Conservation (phyloP, 2,113 vertebrate genomes). For the Macaca fascicularis region DNA sequence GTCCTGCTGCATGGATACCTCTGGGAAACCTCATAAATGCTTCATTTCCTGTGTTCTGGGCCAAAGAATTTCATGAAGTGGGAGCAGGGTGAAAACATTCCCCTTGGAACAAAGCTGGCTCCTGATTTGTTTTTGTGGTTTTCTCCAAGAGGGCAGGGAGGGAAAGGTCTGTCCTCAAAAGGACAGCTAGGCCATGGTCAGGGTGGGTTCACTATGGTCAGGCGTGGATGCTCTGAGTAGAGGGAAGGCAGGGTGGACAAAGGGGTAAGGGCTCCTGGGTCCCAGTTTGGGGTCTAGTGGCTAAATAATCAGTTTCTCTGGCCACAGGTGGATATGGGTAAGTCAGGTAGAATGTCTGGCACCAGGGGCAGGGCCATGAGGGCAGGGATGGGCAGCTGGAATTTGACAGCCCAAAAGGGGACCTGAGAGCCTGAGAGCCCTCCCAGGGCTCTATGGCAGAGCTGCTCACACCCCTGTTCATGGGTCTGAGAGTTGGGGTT, state of each 20-base stretch:
- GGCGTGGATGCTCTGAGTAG: neutral
- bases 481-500: neutral
- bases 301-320: neutral
- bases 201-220: neutral
- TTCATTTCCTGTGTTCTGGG: neutral
- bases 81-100: slow-evolving; percentile 37
- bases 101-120: slow-evolving; percentile 51
- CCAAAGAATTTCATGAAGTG: neutral
- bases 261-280: neutral
- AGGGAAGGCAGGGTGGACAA: neutral
- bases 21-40: slow-evolving; percentile 22
- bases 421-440: neutral
- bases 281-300: neutral
- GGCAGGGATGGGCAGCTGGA: neutral
- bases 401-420: neutral
- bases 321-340: neutral
- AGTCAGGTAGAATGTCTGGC: neutral
- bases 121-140: slow-evolving; percentile 71
- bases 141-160: slow-evolving; percentile 60
- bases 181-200: neutral
- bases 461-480: fast-evolving
- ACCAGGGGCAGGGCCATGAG: neutral
- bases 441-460: neutral
- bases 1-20: neutral
- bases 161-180: neutral